Evolutionary conservation across 2,797 vertebrate genomes (phyloP).

Genomic region (Psittacula derbiana): DNA sequence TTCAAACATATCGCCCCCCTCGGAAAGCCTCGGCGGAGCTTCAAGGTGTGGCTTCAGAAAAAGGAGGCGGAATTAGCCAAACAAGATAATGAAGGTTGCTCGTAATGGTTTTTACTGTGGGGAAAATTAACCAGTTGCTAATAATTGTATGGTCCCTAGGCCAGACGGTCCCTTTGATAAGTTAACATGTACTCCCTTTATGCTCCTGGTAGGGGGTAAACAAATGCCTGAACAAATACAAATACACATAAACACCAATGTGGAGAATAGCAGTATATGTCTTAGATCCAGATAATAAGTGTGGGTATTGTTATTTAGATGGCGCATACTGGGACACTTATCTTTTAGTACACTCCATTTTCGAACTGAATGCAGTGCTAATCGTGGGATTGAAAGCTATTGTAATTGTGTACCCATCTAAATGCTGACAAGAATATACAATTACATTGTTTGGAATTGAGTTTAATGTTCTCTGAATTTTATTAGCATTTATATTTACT

Average conservation of each 20-base stretch:
- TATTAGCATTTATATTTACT: conserved; percentile 78
- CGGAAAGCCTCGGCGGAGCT: neutral
- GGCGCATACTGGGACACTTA: conserved; percentile 78
- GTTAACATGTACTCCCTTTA: conserved; percentile 77
- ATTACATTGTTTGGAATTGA: conserved; percentile 77
- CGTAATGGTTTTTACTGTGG: conserved; percentile 65
- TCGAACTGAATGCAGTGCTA: conserved; percentile 77
- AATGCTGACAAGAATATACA: conserved; percentile 79
- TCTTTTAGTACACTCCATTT: conserved; percentile 80
- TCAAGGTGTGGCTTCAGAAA: neutral
- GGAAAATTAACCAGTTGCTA: conserved; percentile 78
- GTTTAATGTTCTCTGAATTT: conserved; percentile 76
- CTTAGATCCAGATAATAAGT: conserved; percentile 77
- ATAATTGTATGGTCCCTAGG: conserved; percentile 73
- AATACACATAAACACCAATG: conserved; percentile 73
- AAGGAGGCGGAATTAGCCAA: conserved; percentile 41
- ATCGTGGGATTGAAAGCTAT: conserved; percentile 76
- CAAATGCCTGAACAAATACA: conserved; percentile 76
- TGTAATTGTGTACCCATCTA: conserved; percentile 79
- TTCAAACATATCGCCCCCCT: neutral
- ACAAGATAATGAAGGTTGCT: conserved; percentile 62
- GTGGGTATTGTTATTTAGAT: conserved; percentile 79
- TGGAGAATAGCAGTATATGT: conserved; percentile 70
- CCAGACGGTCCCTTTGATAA: conserved; percentile 76
- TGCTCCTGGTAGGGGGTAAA: conserved; percentile 74